These are phyloP conservation scores for Eupelmus urozonus DNA, from an alignment of 2,888 invertebrate genomes.

Conservation along the genomic window DNA sequence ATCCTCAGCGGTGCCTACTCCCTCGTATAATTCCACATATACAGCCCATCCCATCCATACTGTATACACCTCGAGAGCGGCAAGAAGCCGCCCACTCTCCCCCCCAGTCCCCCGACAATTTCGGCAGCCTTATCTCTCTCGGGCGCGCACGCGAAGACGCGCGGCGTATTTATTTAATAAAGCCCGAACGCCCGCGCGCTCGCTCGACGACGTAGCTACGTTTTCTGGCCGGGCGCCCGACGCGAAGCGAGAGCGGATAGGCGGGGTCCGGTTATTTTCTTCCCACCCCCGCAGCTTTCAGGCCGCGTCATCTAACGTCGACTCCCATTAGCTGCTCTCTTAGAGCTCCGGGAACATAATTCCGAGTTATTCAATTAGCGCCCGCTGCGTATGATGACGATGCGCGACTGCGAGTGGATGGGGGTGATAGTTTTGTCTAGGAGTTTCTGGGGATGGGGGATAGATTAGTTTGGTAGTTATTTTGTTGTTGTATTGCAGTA, in stretches of 20 bases:
- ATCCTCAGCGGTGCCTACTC: too few species aligned
- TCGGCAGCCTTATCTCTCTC: too few species aligned
- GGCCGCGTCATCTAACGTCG: conserved; percentile 46
- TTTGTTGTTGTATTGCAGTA: too few species aligned
- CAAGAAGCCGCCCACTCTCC: too few species aligned
- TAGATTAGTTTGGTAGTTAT: too few species aligned
- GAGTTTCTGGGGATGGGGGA: too few species aligned
- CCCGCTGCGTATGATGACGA: neutral
- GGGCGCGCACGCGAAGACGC: neutral
- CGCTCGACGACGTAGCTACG: conserved; percentile 4
- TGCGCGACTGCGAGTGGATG: too few species aligned
- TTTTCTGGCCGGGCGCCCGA: conserved; percentile 47
- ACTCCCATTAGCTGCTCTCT: conserved; percentile 24
- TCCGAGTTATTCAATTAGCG: conserved; percentile 43
- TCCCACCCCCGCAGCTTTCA: neutral
- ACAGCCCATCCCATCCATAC: too few species aligned
- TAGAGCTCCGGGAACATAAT: conserved; percentile 2
- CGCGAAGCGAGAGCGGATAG: neutral
- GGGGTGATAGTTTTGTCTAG: too few species aligned
- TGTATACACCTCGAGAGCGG: too few species aligned
- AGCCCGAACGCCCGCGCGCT: neutral
- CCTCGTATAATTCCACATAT: too few species aligned
- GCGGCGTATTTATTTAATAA: conserved; percentile 52
- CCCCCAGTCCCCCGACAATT: too few species aligned
- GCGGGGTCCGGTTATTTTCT: conserved; percentile 49